These are phyloP conservation scores for Chiridota heheva DNA, from an alignment of 35 echinoderm and acorn worm species.

Conservation along the genomic window DNA sequence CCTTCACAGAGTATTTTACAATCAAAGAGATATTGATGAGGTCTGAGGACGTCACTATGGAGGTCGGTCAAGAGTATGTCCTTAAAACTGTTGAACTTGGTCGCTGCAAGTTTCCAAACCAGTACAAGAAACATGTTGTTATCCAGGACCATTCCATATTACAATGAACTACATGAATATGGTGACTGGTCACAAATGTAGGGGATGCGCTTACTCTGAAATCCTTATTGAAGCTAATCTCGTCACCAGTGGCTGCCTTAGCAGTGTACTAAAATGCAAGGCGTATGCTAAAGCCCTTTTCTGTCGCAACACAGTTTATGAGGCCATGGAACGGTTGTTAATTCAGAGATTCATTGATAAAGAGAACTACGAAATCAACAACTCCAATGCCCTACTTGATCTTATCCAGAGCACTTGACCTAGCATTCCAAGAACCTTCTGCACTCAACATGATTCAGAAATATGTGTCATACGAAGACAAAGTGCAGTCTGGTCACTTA, in stretches of 20 bases:
- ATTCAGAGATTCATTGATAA: neutral
- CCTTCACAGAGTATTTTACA: constrained; percentile 61
- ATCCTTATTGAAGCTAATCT: constrained; percentile 51
- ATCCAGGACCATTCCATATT: constrained; percentile 66
- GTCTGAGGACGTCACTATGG: constrained; percentile 47
- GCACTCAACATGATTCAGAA: constrained; percentile 4
- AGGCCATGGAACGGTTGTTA: constrained; percentile 63
- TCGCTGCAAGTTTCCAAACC: constrained; percentile 29
- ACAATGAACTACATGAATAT: no score
- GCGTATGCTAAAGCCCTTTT: constrained; percentile 54
- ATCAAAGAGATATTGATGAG: constrained; percentile 35
- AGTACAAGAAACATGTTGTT: constrained; percentile 53
- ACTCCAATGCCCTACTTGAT: neutral
- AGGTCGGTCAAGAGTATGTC: constrained; percentile 73
- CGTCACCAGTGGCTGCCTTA: constrained; percentile 34
- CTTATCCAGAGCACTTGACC: neutral
- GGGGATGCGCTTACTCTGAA: constrained; percentile 42
- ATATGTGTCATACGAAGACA: constrained; percentile 35
- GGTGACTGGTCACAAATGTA: no score
- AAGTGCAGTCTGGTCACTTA: constrained; percentile 42
- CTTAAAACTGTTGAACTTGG: constrained; percentile 72
- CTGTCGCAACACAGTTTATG: constrained; percentile 48
- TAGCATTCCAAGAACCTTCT: constrained; percentile 41
- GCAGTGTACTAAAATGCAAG: constrained; percentile 32
- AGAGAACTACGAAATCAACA: neutral